Evolutionary conservation across 2,113 vertebrate species (phyloP).

Genomic region (Muntiacus reevesi): DNA sequence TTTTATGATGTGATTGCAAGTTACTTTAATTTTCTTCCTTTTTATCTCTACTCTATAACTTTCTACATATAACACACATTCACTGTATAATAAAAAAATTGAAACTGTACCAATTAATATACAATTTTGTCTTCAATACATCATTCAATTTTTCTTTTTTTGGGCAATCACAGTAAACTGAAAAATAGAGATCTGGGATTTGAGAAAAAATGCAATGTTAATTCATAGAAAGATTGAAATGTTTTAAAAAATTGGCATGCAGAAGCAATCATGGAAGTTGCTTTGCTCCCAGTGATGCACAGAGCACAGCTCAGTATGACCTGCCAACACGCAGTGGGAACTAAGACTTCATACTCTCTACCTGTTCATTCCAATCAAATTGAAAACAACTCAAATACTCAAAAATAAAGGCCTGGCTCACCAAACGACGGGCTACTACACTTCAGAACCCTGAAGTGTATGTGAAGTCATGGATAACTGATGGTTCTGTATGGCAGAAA

Average conservation of each 20-base stretch:
- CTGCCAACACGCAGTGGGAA: not conserved
- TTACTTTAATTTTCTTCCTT: not conserved
- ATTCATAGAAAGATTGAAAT: not conserved
- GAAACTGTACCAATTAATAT: not conserved
- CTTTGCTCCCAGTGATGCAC: not conserved
- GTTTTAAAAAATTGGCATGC: not conserved
- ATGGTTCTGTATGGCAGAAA: not conserved
- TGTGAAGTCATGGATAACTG: not conserved
- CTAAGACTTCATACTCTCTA: not conserved
- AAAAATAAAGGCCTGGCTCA: not conserved
- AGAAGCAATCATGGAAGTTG: not conserved
- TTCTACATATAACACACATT: not conserved
- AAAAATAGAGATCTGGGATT: not conserved
- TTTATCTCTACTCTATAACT: not conserved
- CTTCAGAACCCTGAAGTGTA: not conserved
- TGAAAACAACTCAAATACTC: not conserved
- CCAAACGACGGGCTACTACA: not conserved
- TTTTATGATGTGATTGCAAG: not conserved
- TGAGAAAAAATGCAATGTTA: not conserved
- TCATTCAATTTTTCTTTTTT: not conserved
- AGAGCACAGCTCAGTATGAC: not conserved
- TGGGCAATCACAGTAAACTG: not conserved
- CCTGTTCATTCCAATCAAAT: not conserved
- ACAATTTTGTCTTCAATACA: not conserved
- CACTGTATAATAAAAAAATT: not conserved